Base-by-base conservation (phyloP, 64 coral and sea anemone species). In the Orbicella faveolata region DNA sequence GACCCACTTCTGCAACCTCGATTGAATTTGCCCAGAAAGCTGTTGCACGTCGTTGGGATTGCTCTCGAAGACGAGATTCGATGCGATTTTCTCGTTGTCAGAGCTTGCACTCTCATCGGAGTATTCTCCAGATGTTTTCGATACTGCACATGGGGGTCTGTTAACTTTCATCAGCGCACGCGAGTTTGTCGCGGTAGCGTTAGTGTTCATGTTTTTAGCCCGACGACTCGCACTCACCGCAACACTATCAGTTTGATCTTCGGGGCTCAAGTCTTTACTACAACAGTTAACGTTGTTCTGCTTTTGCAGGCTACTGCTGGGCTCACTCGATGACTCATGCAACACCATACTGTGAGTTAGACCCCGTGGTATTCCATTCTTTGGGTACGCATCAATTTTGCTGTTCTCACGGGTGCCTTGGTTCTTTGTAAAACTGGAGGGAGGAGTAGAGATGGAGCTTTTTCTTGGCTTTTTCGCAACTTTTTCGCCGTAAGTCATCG, bases 21-120 rank as follows among this genome's bases (percentile, higher is more conserved):
- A 52, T 62, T 85, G 82, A 73, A 85, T 85, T 72, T 85, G 82
- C 1, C 65, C 82, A 36, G 82, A 85, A 72, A 85, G 44, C 37
- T 85, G 64, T 85, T 85, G 63, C 8, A 72, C 63, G 41, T 72
- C n/a, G 25, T 21, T 51, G 9, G 65, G 82, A 85, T 39, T 85
- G 39, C 41, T 73, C 2, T 85, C 82, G 23, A 85, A 66, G 41
- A 66, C 68, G 2, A 48, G 21, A 25, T 66, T 66, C 36, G 82
- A 72, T 72, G 68, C 19, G 21, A 85, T 51, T 85, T 18, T 73
- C 8, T 25, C 82, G 39, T 72, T 72, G 18, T 72, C 82, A 21
- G 82, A 21, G 63, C 20, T 54, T 85, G 34, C 39, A 70, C 64
- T 41, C 39, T 52, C 19, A 20, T 26, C 82, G 39, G 20, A 30